Base-by-base conservation (phyloP, 2,797 vertebrate genomes). In the Ciconia nigra region DNA sequence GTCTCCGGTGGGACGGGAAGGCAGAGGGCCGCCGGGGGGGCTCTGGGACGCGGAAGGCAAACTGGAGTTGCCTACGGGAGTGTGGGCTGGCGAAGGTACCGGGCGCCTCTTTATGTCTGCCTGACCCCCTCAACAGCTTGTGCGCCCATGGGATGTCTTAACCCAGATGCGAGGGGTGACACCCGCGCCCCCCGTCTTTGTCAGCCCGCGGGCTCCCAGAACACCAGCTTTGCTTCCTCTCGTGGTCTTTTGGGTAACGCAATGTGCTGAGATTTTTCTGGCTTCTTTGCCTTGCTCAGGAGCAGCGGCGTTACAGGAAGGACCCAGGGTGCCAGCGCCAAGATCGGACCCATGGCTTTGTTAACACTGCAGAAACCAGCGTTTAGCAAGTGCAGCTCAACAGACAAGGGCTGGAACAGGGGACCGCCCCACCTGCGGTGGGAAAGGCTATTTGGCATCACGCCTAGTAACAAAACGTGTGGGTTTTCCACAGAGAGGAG, bases 351-450 rank as follows among this genome's bases (percentile, higher is more conserved):
- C 46, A 3, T 0, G 0, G 18, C 51, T 55, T 39, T 37, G 5
- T 41, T 29, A 67, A 22, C 15, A 1, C 52, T 8, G 10, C 26
- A 13, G 63, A 24, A 58, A 6, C 0, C 5, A 6, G 4, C 4
- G 2, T 49, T 78, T 9, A 35, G 11, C n/a, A 61, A 62, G 18
- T 5, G 17, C 31, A 47, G 26, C 41, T 37, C 11, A 8, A 42
- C 8, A 18, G 22, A 7, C 25, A 9, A 21, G 28, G 14, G 15
- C 41, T 55, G 37, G 18, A 42, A 52, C 5, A 39, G 10, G 18
- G 15, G 9, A 15, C 15, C 1, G 5, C 13, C 35, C 25, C 35
- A 10, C 25, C 57, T 57, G 42, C 0, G 0, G 11, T 4, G 6
- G 12, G 11, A n/a, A 52, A 73, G 29, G 39, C 14, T 25, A 1